Conservation (phyloP, 2,797 vertebrate genomes). For the Mormyrus hasselquistii region DNA sequence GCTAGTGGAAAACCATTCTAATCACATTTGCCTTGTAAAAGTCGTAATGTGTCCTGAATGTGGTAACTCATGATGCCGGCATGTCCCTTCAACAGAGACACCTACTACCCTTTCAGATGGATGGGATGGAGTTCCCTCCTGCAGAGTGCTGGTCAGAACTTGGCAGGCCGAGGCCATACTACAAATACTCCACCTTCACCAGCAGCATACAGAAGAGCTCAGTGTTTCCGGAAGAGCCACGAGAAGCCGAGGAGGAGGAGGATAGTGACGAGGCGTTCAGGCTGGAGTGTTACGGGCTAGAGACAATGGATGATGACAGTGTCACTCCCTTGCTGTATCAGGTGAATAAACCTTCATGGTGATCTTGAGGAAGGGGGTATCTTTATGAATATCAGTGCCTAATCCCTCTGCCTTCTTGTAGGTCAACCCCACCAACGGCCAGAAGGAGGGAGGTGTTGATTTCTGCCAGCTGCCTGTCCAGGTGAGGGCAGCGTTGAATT, state of each 20-base stretch:
- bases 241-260: conserved; percentile 10
- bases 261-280: not conserved
- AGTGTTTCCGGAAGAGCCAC: not conserved
- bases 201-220: not conserved
- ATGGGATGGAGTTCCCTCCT: not conserved
- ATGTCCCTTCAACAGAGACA: conserved; percentile 17
- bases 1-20: not conserved
- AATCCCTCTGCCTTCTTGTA: not conserved
- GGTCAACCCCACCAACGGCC: not conserved
- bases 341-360: not conserved
- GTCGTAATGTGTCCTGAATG: not conserved
- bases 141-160: conserved; percentile 19
- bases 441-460: not conserved
- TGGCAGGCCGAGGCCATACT: not conserved
- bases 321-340: not conserved
- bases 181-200: not conserved
- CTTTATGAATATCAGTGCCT: not conserved
- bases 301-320: conserved; percentile 12
- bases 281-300: not conserved
- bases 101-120: conserved; percentile 11
- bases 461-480: not conserved
- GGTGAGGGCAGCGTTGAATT: not conserved
- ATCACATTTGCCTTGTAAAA: not conserved
- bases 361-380: not conserved
- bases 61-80: not conserved